These are phyloP conservation scores for Anagrus nilaparvatae DNA, from an alignment of 1,140 invertebrate genomes.

Conservation along the genomic window DNA sequence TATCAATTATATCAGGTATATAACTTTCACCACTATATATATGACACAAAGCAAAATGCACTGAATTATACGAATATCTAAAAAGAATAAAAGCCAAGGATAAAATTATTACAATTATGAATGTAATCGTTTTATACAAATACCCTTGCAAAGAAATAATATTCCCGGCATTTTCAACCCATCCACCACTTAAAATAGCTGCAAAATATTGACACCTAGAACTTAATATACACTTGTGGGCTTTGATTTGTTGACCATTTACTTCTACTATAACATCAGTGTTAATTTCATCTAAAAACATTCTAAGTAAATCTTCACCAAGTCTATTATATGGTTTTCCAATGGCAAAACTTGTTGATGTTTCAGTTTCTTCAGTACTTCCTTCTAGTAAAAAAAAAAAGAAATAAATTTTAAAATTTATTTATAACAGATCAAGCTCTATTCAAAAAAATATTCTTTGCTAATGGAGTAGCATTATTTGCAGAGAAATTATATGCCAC, in stretches of 20 bases:
- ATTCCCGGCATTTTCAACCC: constrained; percentile 68
- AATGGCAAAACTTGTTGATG: constrained; percentile 34
- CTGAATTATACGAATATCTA: constrained; percentile 69
- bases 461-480: too few species aligned
- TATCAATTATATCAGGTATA: constrained; percentile 71
- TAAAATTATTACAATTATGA: constrained; percentile 1
- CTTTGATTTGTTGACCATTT: constrained; percentile 63
- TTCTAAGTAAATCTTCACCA: constrained; percentile 74
- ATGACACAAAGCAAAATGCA: constrained; percentile 83
- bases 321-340: constrained; percentile 52
- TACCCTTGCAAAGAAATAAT: constrained; percentile 76
- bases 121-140: constrained; percentile 20
- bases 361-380: constrained; percentile 44
- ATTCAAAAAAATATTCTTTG: too few species aligned
- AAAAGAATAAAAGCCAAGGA: constrained; percentile 22
- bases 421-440: too few species aligned
- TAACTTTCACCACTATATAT: constrained; percentile 84
- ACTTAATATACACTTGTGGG: constrained; percentile 82
- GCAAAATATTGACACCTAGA: constrained; percentile 87
- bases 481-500: too few species aligned
- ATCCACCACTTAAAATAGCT: constrained; percentile 75
- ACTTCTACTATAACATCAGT: constrained; percentile 76
- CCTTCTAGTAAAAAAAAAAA: too few species aligned
- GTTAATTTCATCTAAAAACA: constrained; percentile 82
- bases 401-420: too few species aligned